phyloP scores from a whole-genome alignment of 2,888 invertebrate genomes.

The Dasypogon diadema region DNA sequence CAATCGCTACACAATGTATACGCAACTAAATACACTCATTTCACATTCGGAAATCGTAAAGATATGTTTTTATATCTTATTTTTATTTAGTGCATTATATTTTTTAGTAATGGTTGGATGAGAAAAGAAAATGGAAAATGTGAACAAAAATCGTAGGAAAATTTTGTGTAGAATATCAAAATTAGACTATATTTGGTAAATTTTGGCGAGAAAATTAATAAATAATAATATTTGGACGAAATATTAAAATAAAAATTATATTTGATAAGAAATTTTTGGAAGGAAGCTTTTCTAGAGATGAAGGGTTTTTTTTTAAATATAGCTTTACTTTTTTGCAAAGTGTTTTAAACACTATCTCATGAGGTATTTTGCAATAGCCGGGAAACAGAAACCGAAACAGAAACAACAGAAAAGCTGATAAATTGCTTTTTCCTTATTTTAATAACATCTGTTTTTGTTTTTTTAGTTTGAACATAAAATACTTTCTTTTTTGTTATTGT shows the following conservation, averaged over 20 bases:
- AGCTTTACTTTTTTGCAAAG: no score
- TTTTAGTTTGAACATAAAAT: no score
- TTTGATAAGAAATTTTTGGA: slow-evolving; percentile 50
- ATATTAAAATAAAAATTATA: slow-evolving; percentile 44
- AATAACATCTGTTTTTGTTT: no score
- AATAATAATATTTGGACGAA: slow-evolving; percentile 45
- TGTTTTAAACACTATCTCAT: no score
- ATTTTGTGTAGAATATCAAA: slow-evolving; percentile 47
- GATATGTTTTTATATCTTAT: neutral
- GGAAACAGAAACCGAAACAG: no score
- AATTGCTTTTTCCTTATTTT: neutral
- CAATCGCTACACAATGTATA: no score
- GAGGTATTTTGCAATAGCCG: neutral
- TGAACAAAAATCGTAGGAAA: slow-evolving; percentile 26
- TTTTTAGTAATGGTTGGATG: neutral
- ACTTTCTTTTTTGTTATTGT: neutral
- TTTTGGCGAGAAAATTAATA: slow-evolving; percentile 25
- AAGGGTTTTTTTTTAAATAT: slow-evolving; percentile 1
- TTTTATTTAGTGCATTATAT: neutral
- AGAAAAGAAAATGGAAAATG: neutral
- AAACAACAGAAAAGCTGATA: neutral
- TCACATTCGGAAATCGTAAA: neutral
- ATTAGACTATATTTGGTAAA: slow-evolving; percentile 39
- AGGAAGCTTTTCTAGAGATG: slow-evolving; percentile 42
- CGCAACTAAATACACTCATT: neutral